These are phyloP conservation scores for Notechis scutatus DNA, from an alignment of 2,113 vertebrate genomes.

Conservation along the genomic window DNA sequence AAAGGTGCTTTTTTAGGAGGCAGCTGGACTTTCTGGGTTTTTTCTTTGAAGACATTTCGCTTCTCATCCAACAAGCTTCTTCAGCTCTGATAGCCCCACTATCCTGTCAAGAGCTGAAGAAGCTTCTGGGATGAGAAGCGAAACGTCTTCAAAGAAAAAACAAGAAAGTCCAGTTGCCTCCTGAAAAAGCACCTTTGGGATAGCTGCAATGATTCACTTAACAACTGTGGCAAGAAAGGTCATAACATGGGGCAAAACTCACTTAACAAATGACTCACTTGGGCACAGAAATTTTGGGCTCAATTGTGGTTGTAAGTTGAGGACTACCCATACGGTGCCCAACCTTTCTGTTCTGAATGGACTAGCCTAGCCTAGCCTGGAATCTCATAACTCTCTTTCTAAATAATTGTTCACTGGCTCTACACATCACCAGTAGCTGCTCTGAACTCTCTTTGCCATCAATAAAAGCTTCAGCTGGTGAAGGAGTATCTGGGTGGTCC, in stretches of 20 bases:
- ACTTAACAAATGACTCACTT: background rate
- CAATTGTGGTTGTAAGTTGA: background rate
- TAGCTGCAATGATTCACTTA: background rate
- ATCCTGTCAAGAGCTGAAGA: no score
- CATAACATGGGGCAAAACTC: background rate
- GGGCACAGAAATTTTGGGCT: background rate
- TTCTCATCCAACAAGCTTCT: no score
- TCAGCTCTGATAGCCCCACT: no score
- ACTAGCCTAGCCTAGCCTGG: background rate
- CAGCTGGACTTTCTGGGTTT: no score
- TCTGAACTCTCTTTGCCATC: background rate
- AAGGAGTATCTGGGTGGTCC: background rate
- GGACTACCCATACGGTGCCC: background rate
- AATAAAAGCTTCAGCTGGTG: background rate
- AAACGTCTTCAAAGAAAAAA: no score
- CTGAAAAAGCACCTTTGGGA: background rate
- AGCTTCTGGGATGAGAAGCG: no score
- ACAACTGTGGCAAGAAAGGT: background rate
- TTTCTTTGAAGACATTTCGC: no score
- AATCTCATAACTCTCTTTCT: background rate
- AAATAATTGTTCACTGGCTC: background rate
- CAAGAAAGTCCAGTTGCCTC: no score
- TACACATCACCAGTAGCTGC: background rate
- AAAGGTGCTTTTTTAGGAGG: no score
- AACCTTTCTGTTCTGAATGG: background rate